Evolutionary conservation across 2,113 vertebrate species (phyloP), one percentile per base, ranked within the genome.

Genomic region (Tyrannus savana): DNA sequence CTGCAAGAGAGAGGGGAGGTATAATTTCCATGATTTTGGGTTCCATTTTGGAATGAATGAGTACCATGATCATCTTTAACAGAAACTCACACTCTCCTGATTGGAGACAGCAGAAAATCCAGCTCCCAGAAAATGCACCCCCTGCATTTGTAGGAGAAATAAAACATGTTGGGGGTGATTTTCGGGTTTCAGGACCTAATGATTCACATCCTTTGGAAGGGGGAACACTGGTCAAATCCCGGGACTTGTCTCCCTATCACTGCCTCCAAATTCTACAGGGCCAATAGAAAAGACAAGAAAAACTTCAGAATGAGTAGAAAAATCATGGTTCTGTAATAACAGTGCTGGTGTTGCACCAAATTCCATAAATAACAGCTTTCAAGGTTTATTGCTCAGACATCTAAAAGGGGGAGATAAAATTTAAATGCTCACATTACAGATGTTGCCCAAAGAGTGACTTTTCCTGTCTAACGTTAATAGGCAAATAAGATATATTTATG

Each of bases 401-500:
- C 77, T 89, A 52, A 75, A 56, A 79, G 60, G 44, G 60, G 66
- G 87, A 91, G 90, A 94, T 93, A 79, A 93, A 87, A 89, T 33
- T 46, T 59, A 87, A 95, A 84, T 53, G 6, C 56, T 89, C 42
- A 2, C 59, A 47, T 89, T 96, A 76, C 59, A 87, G 64, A 87
- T 91, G 74, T 93, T 87, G 41, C 56, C 64, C 52, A 64, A 91
- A 91, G 64, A 74, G 87, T 62, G 39, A 55, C 39, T 95, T 89
- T 75, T 81, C 64, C 64, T 89, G 64, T 95, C 93, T 73, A 72
- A 84, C 0, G 0, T 68, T 92, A 91, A 72, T 55, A 72, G 79
- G 78, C 66, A 94, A 93, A 75, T 79, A 93, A 94, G 91, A 84
- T 91, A 42, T 66, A 95, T 93, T 79, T 85, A 76, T 79, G 53